Percentiles rank a stretch among this genome's conserved stretches.
phyloP scores from a whole-genome alignment of 1,140 invertebrate species.

The Drosophila paulistorum region DNA sequence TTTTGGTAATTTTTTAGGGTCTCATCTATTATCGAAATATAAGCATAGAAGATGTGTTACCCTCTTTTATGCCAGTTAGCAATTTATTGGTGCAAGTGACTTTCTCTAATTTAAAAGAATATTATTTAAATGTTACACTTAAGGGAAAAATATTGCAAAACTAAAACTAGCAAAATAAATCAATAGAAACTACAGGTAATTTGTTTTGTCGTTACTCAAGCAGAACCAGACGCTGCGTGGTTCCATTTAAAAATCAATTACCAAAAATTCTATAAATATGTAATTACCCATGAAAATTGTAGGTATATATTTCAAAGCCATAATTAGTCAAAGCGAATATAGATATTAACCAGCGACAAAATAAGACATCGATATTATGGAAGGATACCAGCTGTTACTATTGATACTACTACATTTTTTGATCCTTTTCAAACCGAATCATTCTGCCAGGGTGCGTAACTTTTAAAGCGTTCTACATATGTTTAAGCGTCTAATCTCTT shows the following conservation, averaged over 20 bases:
- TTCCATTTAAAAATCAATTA: slow-evolving; percentile 49
- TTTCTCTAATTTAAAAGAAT: slow-evolving; percentile 27
- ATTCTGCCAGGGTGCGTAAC: slow-evolving; percentile 1
- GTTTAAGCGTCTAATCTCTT: not conserved
- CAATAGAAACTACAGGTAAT: not conserved
- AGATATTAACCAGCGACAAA: not conserved
- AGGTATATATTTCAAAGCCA: slow-evolving; percentile 20
- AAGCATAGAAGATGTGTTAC: slow-evolving; percentile 43
- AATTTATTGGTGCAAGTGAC: slow-evolving; percentile 27
- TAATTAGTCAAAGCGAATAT: not conserved
- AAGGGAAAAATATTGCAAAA: slow-evolving; percentile 23
- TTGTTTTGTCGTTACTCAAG: not conserved
- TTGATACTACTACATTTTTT: not conserved
- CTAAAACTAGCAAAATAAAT: slow-evolving; percentile 3
- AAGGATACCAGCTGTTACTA: slow-evolving; percentile 1
- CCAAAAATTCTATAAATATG: slow-evolving; percentile 36
- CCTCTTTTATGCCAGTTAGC: slow-evolving; percentile 41
- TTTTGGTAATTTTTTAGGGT: slow-evolving; percentile 21
- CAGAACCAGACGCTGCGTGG: not conserved
- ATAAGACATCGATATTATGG: slow-evolving; percentile 1
- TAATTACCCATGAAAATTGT: not conserved
- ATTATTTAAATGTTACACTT: slow-evolving; percentile 43
- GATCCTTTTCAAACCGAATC: not conserved
- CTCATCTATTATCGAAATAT: slow-evolving; percentile 49
- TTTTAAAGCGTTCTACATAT: not conserved